phyloP scores from a whole-genome alignment of 2,888 invertebrate species.

The Papilio gigon region DNA sequence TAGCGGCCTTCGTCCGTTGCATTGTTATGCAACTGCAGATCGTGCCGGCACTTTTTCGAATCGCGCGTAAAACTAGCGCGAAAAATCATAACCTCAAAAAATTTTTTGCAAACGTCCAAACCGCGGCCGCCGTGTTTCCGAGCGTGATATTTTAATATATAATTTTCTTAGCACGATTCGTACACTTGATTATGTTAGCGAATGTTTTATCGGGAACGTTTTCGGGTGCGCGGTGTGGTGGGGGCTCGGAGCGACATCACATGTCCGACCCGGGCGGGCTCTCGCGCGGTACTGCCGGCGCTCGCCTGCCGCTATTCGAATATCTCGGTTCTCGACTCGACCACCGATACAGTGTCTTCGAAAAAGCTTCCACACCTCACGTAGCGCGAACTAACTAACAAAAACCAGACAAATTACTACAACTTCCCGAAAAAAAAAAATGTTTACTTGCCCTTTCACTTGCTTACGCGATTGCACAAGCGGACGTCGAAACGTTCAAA shows the following conservation, averaged over 20 bases:
- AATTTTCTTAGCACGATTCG: slow-evolving; percentile 50
- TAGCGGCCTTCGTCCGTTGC: slow-evolving; percentile 71
- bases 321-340: slow-evolving; percentile 45
- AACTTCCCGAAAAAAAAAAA: slow-evolving; percentile 36
- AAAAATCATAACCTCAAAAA: slow-evolving; percentile 60
- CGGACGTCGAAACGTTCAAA: slow-evolving; percentile 21
- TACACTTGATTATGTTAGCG: slow-evolving; percentile 32
- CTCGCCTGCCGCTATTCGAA: slow-evolving; percentile 57
- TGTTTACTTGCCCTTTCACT: slow-evolving; percentile 42
- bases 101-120: slow-evolving; percentile 41
- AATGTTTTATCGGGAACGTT: slow-evolving; percentile 65
- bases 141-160: slow-evolving; percentile 29
- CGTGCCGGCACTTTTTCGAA: slow-evolving; percentile 58
- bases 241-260: slow-evolving; percentile 57
- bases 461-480: slow-evolving; percentile 35
- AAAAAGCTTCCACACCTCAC: slow-evolving; percentile 31
- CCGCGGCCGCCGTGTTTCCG: slow-evolving; percentile 14
- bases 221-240: slow-evolving; percentile 58
- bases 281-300: slow-evolving; percentile 72
- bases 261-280: slow-evolving; percentile 63
- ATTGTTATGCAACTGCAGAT: slow-evolving; percentile 77
- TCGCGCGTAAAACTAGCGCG: slow-evolving; percentile 49
- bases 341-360: slow-evolving; percentile 29
- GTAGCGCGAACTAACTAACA: slow-evolving; percentile 24
- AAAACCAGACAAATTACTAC: slow-evolving; percentile 37